Evolutionary conservation across 2,113 vertebrate genomes (phyloP), one percentile per base, ranked within the genome.

Genomic region (Prietella phreatophila): DNA sequence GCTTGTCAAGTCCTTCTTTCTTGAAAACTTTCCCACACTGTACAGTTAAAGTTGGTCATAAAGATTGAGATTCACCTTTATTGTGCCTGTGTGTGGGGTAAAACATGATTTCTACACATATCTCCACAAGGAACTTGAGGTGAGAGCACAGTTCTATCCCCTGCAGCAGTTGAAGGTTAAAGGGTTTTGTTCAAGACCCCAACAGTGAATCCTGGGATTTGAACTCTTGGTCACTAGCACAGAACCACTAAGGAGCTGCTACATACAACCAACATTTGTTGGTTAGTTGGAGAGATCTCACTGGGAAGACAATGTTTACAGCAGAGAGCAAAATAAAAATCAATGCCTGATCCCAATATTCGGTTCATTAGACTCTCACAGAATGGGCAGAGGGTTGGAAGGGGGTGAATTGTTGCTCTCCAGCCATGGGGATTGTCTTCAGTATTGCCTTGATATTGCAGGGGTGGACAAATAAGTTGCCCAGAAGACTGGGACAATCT

Each of bases 131-230:
- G 27, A 79, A n/a, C 27, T n/a, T 79, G 76, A 79, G 42, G 75
- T 47, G 11, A 78, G 22, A 50, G 4, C 47, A n/a, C 25, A 27
- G 42, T 50, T 13, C 2, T 42, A 79, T 50, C 25, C 47, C 47
- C 76, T 79, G 76, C 11, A 79, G 76, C 76, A n/a, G 47, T 53
- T 30, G 25, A 17, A n/a, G 47, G 76, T 53, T 50, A 79, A 78
- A 79, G 76, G 76, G 76, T 78, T 30, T 17, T 79, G 13, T 14
- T 53, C 76, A 79, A 79, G 47, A 79, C 14, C 76, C 25, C 76
- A 79, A 39, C 27, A n/a, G 5, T 1, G 47, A 5, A n/a, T 8
- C 76, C 14, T 58, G 81, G 36, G 81, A 82, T 82, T 61, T 36
- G 81, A 82, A 42, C 81, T 61, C 58, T 39, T 61, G 55, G 33